Conservation (phyloP, 1,140 invertebrate species). For the Megalonaias nervosa region DNA sequence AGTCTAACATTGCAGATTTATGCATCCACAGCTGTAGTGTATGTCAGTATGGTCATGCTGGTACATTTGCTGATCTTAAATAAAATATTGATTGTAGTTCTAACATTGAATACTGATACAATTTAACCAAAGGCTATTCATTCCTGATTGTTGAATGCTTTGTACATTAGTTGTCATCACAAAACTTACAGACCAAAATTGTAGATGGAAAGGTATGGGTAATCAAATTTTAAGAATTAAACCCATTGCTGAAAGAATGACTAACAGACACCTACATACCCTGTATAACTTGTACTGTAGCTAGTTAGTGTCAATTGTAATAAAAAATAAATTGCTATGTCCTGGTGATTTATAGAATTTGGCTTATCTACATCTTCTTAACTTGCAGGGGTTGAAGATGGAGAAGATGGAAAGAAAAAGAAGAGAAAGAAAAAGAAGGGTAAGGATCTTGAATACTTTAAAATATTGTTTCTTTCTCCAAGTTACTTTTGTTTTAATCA, state of each 20-base stretch:
- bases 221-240: background rate
- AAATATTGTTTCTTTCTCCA: background rate
- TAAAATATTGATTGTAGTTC: no score
- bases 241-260: background rate
- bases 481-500: conserved; percentile 63
- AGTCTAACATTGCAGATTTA: no score
- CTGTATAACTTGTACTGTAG: background rate
- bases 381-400: conserved; percentile 24
- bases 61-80: no score
- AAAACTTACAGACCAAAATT: no score
- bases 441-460: background rate
- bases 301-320: background rate
- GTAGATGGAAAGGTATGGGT: background rate
- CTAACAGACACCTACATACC: background rate
- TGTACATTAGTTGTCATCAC: no score
- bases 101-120: no score
- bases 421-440: conserved; percentile 63
- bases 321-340: no score
- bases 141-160: no score
- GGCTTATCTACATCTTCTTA: background rate
- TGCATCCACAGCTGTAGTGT: no score
- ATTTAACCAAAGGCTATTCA: no score
- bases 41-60: no score
- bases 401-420: conserved; percentile 33
- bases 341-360: background rate